Evolutionary conservation across 2,113 vertebrate species (phyloP), one percentile per base, ranked within the genome.

Genomic region (Datnioides undecimradiatus): DNA sequence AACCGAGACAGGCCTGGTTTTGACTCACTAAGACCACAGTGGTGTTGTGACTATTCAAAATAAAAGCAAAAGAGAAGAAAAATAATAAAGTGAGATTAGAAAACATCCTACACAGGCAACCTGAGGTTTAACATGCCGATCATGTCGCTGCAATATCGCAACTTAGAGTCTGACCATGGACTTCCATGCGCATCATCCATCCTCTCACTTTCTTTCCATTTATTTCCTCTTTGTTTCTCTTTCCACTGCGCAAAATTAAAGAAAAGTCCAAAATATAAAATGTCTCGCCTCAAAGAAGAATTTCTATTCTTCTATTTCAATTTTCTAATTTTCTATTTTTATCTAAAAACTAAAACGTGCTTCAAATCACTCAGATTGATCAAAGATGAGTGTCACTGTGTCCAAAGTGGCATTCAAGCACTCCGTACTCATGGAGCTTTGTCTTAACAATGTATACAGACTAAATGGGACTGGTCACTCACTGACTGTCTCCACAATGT

Each of bases 401-500:
- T n/a, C n/a, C n/a, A n/a, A n/a, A n/a, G n/a, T 43, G 45, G 21
- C 23, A 40, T 14, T 45, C 27, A 57, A 41, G 34, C 6, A 38
- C 51, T 21, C 16, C n/a, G n/a, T n/a, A n/a, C n/a, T n/a, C n/a
- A n/a, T n/a, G n/a, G n/a, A n/a, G n/a, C n/a, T n/a, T n/a, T 10
- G 19, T 27, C 5, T 41, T 34, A 11, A 40, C 5, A 62, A 6
- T 3, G 27, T 17, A 2, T 27, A 63, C 14, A 29, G 33, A 29
- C 17, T 19, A 31, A 46, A 3, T 33, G 55, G 19, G 87, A 25
- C 25, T 2, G 54, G 31, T 73, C 87, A 96, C 96, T 96, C 93
- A 97, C 96, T 96, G 91, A 94, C 79, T 17, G 95, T 92, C 57
- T 94, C 93, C 41, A 96, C 76, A 31, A 96, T 93, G 87, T 96